Conservation (phyloP, 2,797 vertebrate species). For the Sitta carolinensis region DNA sequence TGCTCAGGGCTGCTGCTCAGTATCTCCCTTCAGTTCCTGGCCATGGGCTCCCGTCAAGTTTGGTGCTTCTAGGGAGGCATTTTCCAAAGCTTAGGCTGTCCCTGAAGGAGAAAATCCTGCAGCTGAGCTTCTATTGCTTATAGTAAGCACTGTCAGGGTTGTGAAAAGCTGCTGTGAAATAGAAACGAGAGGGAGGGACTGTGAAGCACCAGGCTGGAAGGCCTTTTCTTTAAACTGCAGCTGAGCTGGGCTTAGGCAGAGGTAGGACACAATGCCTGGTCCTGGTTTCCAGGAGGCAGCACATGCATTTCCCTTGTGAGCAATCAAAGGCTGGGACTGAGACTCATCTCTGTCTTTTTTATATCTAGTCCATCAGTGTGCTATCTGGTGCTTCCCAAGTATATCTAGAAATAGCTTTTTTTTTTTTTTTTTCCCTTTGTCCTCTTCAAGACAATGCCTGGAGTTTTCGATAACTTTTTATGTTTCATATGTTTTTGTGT, state of each 20-base stretch:
- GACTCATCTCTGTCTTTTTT: neutral
- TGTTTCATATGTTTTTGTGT: neutral
- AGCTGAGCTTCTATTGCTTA: neutral
- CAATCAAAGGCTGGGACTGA: neutral
- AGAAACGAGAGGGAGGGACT: conserved; percentile 7
- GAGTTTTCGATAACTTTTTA: neutral
- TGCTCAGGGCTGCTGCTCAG: neutral
- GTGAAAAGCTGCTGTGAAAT: conserved; percentile 15
- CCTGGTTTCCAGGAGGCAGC: neutral
- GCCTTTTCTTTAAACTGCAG: neutral
- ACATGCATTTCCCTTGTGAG: neutral
- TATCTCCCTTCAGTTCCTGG: neutral
- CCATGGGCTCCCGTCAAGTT: neutral
- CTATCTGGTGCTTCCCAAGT: conserved; percentile 18
- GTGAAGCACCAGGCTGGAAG: neutral
- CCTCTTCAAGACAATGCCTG: neutral
- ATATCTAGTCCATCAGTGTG: neutral
- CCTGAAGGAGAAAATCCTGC: neutral
- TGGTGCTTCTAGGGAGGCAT: neutral
- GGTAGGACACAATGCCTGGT: neutral
- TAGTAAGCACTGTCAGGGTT: neutral
- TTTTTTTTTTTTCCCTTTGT: neutral
- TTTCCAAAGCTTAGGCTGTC: neutral
- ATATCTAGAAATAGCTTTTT: conserved; percentile 2
- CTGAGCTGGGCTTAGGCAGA: conserved; percentile 6